Evolutionary conservation across 2,113 vertebrate genomes (phyloP), one percentile per base, ranked within the genome.

Genomic region (Sorex araneus): DNA sequence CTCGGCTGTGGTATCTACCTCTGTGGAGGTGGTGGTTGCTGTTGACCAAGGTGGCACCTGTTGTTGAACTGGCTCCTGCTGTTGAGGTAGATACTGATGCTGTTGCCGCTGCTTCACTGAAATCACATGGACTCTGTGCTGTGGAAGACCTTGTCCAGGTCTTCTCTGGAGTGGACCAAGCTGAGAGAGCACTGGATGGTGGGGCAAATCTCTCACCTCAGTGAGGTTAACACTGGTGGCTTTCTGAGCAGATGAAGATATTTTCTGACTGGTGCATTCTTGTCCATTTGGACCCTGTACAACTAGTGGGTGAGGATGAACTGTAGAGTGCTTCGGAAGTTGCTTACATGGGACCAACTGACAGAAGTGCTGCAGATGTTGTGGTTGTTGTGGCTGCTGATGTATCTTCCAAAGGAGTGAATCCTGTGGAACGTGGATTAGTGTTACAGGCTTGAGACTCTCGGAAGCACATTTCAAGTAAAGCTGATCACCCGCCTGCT

Each of bases 351-450:
- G 97, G 94, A 98, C 98, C 97, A 98, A 98, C 97, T 98, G 97
- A 86, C 98, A 98, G 76, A 99, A 96, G 93, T 98, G 54, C 60
- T 69, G 36, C 25, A 4, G 98, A 64, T 18, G 27, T 10, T 18
- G 21, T 64, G 63, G 21, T 64, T 27, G 63, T 64, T 27, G 63
- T 64, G 21, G 63, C 63, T 64, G 23, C 96, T 98, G 98, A 95
- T 98, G 98, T 96, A 98, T 98, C 90, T 98, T 99, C 97, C 99
- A 98, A 98, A 98, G 98, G 97, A 99, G 92, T 91, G 98, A 98
- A 85, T 97, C 97, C 73, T 96, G 93, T 94, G 98, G 98, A 97
- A 99, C 97, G 98, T 99, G 98, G 67, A 99, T 97, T 34, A 99
- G 96, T 97, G 98, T 99, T 96, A 99, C 97, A 8, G 98, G 98